Base-by-base conservation (phyloP, 2,113 vertebrate genomes). In the Neoarius graeffei region DNA sequence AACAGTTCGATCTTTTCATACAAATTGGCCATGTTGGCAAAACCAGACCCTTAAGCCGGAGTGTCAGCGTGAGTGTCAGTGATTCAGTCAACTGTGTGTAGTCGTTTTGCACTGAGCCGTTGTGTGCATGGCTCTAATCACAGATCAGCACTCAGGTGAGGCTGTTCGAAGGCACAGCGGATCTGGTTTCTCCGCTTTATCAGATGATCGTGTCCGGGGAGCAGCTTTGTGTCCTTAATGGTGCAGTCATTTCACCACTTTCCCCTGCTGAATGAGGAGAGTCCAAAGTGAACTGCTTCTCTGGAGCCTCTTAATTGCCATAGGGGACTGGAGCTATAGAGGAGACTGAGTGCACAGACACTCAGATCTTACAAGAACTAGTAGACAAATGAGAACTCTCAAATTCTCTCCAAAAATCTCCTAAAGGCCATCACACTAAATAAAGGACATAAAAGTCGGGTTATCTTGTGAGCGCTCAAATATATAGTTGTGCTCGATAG, bases 181-280 rank as follows among this genome's bases (percentile, higher is more conserved):
- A 93, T 95, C 94, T 91, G 88, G 92, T 95, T 95, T 93, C 94
- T 93, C 90, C n/a, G 87, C 91, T 94, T 93, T 94, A 94, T 95
- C 94, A 90, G 90, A 89, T 91, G 91, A 84, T 92, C 90, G 92
- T 93, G 92, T 93, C 91, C 92, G 50, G 90, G 91, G 93, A 92
- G 91, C 92, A 91, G 84, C 94, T 94, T 95, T 95, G 93, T 94
- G 94, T 91, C 91, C 92, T 88, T 91, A 91, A 91, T 90, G 90
- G 89, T 74, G 71, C 81, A 79, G 89, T 71, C 85, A 89, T 76
- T 81, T 82, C 23, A 87, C 86, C 62, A 62, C 69, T 89, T 86
- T 89, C 84, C 82, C 52, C 56, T 52, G 64, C 62, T 86, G 88
- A 89, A 90, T 85, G 79, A 91, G 87, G 56, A 48, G 71, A 90